Conservation (phyloP, 1,140 invertebrate genomes). For the Brachionus asplanchnoidis region DNA sequence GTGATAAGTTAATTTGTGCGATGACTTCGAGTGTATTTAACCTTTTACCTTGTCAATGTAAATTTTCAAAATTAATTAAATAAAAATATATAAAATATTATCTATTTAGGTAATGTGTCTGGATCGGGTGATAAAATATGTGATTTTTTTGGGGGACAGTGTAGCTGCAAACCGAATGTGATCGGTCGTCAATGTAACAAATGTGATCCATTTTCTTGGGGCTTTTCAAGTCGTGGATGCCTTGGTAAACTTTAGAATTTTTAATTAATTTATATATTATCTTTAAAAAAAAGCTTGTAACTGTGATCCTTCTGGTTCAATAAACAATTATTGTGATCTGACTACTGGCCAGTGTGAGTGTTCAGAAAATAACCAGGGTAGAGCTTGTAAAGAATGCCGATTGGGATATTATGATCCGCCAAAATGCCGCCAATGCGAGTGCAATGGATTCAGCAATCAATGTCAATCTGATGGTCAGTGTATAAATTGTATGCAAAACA, state of each 20-base stretch:
- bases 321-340: conserved; percentile 69
- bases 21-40: not conserved
- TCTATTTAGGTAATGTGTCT: conserved; percentile 71
- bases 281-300: conserved; percentile 73
- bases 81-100: not conserved
- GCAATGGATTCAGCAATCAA: conserved; percentile 87
- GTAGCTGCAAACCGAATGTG: conserved; percentile 84
- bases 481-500: conserved; percentile 77
- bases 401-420: conserved; percentile 94
- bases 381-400: conserved; percentile 86
- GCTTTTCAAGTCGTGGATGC: conserved; percentile 84
- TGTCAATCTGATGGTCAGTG: conserved; percentile 85
- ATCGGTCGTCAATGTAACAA: conserved; percentile 82
- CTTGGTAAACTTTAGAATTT: conserved; percentile 70
- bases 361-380: conserved; percentile 76
- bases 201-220: conserved; percentile 76
- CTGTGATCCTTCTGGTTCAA: conserved; percentile 80
- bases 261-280: conserved; percentile 67
- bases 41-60: conserved; percentile 28
- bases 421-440: conserved; percentile 85
- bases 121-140: conserved; percentile 85
- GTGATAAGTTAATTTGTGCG: not conserved
- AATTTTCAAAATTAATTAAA: not conserved
- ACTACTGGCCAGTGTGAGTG: conserved; percentile 44
- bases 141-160: conserved; percentile 76